phyloP scores from a whole-genome alignment of 1,140 invertebrate species.

The Tachypleus tridentatus region DNA sequence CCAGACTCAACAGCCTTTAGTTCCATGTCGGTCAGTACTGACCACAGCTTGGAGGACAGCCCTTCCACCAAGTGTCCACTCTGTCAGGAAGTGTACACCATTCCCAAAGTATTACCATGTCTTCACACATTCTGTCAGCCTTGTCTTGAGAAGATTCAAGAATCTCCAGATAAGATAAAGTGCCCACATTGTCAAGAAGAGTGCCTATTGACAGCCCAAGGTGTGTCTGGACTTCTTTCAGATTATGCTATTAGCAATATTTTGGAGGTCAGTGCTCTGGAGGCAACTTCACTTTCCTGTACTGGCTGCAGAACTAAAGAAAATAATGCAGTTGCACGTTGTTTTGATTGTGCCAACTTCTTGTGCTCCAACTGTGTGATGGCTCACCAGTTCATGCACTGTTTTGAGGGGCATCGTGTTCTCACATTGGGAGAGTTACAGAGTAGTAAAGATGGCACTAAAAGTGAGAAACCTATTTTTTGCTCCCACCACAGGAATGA shows the following conservation, averaged over 20 bases:
- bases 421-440: slow-evolving; percentile 73
- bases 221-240: slow-evolving; percentile 47
- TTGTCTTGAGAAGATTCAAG: slow-evolving; percentile 52
- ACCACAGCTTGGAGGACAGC: slow-evolving; percentile 11
- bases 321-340: slow-evolving; percentile 68
- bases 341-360: slow-evolving; percentile 88
- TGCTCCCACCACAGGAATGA: slow-evolving; percentile 77
- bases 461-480: slow-evolving; percentile 55
- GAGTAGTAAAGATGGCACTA: slow-evolving; percentile 41
- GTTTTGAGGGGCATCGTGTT: slow-evolving; percentile 90
- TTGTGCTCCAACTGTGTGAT: slow-evolving; percentile 93
- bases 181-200: slow-evolving; percentile 69
- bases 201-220: slow-evolving; percentile 42
- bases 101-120: slow-evolving; percentile 60
- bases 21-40: slow-evolving; percentile 3
- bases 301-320: slow-evolving; percentile 78
- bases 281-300: slow-evolving; percentile 39
- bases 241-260: slow-evolving; percentile 51
- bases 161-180: slow-evolving; percentile 54
- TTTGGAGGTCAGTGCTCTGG: slow-evolving; percentile 30
- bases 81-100: slow-evolving; percentile 61
- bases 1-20: slow-evolving; percentile 17
- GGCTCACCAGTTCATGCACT: slow-evolving; percentile 97
- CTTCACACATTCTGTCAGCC: slow-evolving; percentile 69
- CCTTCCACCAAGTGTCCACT: slow-evolving; percentile 53